Conservation (phyloP, 1,140 invertebrate species). For the Cephus cinctus region DNA sequence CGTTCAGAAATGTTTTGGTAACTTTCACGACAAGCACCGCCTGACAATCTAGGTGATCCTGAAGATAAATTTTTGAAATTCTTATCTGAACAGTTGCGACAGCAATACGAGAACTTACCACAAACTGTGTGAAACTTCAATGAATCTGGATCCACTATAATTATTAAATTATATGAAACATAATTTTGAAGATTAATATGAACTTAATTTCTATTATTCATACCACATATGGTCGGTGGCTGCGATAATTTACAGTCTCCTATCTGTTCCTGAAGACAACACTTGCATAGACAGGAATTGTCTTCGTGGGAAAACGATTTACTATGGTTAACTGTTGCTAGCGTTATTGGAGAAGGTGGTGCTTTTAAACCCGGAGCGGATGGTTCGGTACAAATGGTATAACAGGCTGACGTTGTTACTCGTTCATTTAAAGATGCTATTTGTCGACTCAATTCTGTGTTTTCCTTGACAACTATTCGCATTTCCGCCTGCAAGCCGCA, state of each 20-base stretch:
- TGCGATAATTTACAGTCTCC: background rate
- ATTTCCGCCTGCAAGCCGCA: slow-evolving; percentile 53
- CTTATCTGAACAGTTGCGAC: background rate
- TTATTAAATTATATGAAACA: too few species aligned
- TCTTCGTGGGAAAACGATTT: too few species aligned
- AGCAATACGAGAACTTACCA: background rate
- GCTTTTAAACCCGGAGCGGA: too few species aligned
- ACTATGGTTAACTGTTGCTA: too few species aligned
- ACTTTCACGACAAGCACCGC: slow-evolving; percentile 12
- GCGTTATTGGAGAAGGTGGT: too few species aligned
- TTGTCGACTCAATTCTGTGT: slow-evolving; percentile 34
- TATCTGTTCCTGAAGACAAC: slow-evolving; percentile 11
- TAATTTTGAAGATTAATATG: too few species aligned
- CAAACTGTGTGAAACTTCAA: background rate
- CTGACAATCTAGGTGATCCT: slow-evolving; percentile 32
- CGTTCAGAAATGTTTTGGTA: background rate
- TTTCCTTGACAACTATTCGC: slow-evolving; percentile 43
- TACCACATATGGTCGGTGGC: slow-evolving; percentile 11
- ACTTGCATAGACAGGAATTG: slow-evolving; percentile 10
- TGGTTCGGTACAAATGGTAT: too few species aligned
- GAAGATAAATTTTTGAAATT: background rate
- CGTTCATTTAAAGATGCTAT: slow-evolving; percentile 30
- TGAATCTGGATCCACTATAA: background rate
- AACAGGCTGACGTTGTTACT: slow-evolving; percentile 20
- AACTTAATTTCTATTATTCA: background rate